These are phyloP conservation scores for Vulpes vulpes DNA, from an alignment of 2,113 vertebrate species.

Conservation along the genomic window DNA sequence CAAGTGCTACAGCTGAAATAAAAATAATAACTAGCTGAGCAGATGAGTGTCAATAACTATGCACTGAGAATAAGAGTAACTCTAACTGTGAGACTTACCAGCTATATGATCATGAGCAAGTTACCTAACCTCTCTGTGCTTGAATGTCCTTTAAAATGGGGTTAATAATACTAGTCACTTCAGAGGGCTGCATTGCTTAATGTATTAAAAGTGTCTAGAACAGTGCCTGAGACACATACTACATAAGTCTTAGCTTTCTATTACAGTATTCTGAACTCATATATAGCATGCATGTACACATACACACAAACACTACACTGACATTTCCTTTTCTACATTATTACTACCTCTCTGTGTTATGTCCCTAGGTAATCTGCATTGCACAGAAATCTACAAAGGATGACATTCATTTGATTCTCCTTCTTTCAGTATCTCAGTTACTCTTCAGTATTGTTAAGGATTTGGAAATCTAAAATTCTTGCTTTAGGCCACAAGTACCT, in stretches of 20 bases:
- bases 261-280: not conserved
- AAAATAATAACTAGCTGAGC: not conserved
- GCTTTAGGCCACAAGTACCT: not conserved
- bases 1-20: not conserved
- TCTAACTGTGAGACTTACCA: not conserved
- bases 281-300: not conserved
- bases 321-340: not conserved
- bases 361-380: not conserved
- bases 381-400: not conserved
- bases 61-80: not conserved
- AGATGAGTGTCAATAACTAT: not conserved
- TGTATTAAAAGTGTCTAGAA: not conserved
- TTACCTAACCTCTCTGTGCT: not conserved
- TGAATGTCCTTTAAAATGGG: not conserved
- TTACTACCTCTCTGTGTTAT: not conserved
- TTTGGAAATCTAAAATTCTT: slow-evolving; percentile 12
- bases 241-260: not conserved
- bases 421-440: not conserved
- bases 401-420: not conserved
- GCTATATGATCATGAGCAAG: not conserved
- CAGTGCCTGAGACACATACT: not conserved
- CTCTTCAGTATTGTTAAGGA: not conserved
- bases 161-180: not conserved
- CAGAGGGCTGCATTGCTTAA: not conserved
- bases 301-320: not conserved